Percentiles rank a stretch among this genome's conserved stretches.
Conservation (phyloP, 2,797 vertebrate genomes). For the Centropyge bicolor region DNA sequence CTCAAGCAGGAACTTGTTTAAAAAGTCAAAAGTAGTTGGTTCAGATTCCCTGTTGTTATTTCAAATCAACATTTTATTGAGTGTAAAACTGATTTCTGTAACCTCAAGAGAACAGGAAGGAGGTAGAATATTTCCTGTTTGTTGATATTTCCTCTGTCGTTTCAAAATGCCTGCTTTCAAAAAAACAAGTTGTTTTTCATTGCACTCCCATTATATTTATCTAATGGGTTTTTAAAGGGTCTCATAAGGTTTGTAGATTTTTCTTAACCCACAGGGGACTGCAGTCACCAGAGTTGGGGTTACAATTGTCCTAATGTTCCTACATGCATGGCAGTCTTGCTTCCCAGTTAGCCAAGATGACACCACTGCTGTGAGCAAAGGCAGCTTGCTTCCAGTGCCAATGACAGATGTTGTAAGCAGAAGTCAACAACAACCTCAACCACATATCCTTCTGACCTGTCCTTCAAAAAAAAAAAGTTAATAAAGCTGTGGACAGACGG, state of each 20-base stretch:
- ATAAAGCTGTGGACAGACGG: slow-evolving; percentile 77
- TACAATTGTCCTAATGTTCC: not conserved
- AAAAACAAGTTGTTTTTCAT: not conserved
- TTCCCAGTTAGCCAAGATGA: slow-evolving; percentile 5
- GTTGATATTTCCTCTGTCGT: not conserved
- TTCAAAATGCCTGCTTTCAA: not conserved
- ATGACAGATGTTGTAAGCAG: slow-evolving; percentile 74
- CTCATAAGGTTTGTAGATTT: slow-evolving; percentile 24
- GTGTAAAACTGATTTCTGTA: not conserved
- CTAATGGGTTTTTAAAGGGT: slow-evolving; percentile 41
- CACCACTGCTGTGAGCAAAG: slow-evolving; percentile 3
- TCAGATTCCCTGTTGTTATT: not conserved
- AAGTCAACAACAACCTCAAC: slow-evolving; percentile 57
- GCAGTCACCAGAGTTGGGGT: slow-evolving; percentile 2
- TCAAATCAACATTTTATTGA: not conserved
- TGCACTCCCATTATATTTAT: slow-evolving; percentile 1
- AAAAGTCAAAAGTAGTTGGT: not conserved
- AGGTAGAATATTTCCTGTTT: not conserved
- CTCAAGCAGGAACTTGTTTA: not conserved
- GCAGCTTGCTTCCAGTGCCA: slow-evolving; percentile 14
- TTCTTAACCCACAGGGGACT: not conserved
- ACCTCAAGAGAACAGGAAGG: not conserved
- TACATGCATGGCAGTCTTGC: not conserved
- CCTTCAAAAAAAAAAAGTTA: slow-evolving; percentile 58
- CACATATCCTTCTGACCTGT: slow-evolving; percentile 67